Evolutionary conservation across 2,888 invertebrate species (phyloP).

Genomic region (Carpatolechia fugitivella): DNA sequence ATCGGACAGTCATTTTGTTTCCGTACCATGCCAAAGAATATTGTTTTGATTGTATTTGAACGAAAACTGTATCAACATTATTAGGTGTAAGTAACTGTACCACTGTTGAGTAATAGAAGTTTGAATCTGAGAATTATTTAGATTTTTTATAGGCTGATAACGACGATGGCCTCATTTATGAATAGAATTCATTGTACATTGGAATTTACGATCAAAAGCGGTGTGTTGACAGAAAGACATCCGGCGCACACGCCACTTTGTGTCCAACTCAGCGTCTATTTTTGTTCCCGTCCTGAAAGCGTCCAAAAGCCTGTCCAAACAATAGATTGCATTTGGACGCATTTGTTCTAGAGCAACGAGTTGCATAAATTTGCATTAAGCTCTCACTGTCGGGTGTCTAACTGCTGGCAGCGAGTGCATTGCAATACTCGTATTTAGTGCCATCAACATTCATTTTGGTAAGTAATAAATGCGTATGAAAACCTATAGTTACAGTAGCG

Average conservation of each 20-base stretch:
- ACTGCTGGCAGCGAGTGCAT: neutral
- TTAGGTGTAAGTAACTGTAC: no score
- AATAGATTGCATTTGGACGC: neutral
- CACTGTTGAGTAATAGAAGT: no score
- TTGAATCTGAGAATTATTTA: no score
- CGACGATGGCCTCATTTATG: no score
- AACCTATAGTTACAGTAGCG: no score
- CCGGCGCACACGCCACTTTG: neutral
- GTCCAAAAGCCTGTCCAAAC: neutral
- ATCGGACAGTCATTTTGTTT: no score
- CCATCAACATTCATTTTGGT: neutral
- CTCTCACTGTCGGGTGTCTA: neutral
- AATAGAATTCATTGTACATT: neutral
- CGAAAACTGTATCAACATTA: no score
- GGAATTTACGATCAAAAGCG: neutral
- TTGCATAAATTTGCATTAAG: constrained; percentile 12
- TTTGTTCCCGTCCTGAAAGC: neutral
- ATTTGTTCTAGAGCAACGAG: neutral
- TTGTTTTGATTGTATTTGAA: no score
- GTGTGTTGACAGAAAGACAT: neutral
- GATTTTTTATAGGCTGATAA: no score
- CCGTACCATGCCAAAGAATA: no score
- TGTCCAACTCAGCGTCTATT: neutral
- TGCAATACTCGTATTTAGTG: neutral
- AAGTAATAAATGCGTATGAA: neutral